phyloP scores from a whole-genome alignment of 2,113 vertebrate genomes.

The Callaeas wilsoni region DNA sequence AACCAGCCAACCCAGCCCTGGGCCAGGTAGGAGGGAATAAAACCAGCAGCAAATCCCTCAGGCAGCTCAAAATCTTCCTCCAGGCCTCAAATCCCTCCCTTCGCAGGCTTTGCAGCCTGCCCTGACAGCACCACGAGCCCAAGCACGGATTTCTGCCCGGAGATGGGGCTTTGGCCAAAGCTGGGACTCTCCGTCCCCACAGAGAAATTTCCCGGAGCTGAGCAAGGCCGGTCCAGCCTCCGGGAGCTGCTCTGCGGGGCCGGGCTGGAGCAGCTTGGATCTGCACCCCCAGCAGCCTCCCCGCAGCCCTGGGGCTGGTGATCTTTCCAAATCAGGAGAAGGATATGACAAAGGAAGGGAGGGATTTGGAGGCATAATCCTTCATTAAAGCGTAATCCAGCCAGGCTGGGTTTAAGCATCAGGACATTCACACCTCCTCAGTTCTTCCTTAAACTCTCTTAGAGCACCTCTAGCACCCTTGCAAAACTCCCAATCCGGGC shows the following conservation, averaged over 20 bases:
- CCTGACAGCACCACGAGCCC: neutral
- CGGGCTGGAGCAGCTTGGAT: neutral
- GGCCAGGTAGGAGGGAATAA: neutral
- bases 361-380: neutral
- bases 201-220: neutral
- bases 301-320: neutral
- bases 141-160: accelerated
- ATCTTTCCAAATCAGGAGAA: neutral
- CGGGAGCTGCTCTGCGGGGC: neutral
- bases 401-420: neutral
- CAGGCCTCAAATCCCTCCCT: neutral
- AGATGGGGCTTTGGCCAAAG: neutral
- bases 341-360: neutral
- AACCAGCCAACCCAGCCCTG: neutral
- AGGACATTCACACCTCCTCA: neutral
- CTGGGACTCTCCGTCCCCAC: neutral
- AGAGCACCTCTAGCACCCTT: neutral
- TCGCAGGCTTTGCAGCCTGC: neutral
- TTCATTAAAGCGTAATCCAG: neutral
- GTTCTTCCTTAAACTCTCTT: neutral
- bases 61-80: neutral
- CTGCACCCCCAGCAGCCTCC: neutral
- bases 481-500: accelerated
- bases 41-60: neutral
- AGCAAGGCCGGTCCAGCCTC: neutral